phyloP scores from a whole-genome alignment of 2,113 vertebrate species.

The Silurus asotus region DNA sequence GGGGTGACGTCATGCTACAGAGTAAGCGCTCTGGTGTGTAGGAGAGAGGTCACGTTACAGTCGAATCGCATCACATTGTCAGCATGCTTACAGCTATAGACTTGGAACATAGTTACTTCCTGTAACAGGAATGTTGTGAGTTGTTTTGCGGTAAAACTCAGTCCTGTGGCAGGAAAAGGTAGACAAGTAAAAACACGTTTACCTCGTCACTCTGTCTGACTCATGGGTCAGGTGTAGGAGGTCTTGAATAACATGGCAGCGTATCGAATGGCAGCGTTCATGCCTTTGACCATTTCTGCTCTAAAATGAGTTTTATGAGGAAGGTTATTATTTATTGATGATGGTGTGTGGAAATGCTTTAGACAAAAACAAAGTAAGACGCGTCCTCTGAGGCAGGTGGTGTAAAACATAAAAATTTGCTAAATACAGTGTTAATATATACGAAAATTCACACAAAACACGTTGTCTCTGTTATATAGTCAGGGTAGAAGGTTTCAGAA shows the following conservation, averaged over 20 bases:
- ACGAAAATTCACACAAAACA: neutral
- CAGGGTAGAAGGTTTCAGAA: neutral
- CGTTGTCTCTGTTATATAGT: neutral
- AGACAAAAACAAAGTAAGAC: neutral
- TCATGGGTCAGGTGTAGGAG: neutral
- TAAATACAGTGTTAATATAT: neutral
- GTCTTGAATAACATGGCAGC: neutral
- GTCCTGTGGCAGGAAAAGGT: neutral
- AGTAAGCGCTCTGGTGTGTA: neutral
- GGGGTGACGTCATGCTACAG: conserved; percentile 6
- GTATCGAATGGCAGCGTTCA: neutral
- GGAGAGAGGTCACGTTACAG: neutral
- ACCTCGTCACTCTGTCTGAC: neutral
- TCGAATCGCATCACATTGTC: neutral
- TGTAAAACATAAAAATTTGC: neutral
- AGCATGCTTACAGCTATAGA: neutral
- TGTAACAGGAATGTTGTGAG: neutral
- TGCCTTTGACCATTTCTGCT: neutral
- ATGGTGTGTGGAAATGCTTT: neutral
- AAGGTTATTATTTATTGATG: neutral
- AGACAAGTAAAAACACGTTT: neutral
- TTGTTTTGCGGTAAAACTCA: neutral
- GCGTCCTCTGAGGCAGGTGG: neutral
- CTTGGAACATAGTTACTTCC: too few species aligned
- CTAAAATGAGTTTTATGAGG: neutral